phyloP scores from a whole-genome alignment of 2,113 vertebrate genomes.

The Cinclus cinclus region DNA sequence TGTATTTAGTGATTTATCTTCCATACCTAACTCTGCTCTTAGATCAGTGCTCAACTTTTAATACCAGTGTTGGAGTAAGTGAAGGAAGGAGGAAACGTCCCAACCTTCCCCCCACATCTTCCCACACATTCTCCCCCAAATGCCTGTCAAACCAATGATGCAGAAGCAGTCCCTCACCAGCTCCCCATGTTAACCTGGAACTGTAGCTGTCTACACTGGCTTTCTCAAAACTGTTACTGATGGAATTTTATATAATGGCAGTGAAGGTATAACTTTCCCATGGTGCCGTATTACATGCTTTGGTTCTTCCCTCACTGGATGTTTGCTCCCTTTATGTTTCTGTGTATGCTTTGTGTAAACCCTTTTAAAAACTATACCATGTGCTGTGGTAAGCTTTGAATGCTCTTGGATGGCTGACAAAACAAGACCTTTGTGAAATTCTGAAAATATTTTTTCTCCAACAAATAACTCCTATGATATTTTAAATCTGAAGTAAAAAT shows the following conservation, averaged over 20 bases:
- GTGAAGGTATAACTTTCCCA: neutral
- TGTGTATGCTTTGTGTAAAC: neutral
- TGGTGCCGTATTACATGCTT: neutral
- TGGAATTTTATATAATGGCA: neutral
- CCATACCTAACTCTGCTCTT: neutral
- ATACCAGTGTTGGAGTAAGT: neutral
- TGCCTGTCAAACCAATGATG: neutral
- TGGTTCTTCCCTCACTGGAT: neutral
- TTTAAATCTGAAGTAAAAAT: neutral
- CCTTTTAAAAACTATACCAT: neutral
- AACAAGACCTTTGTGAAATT: neutral
- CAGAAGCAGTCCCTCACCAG: neutral
- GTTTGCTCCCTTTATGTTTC: neutral
- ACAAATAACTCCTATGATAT: neutral
- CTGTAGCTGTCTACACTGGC: neutral
- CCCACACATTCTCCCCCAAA: accelerated
- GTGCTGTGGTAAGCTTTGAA: neutral
- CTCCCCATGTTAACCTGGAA: neutral
- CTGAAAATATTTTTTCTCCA: neutral
- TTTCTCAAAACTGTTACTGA: neutral
- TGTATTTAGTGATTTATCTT: neutral
- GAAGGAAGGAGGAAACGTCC: neutral
- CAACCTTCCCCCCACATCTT: neutral
- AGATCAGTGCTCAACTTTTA: neutral
- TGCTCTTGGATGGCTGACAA: neutral